Base-by-base conservation (phyloP, 1,140 invertebrate genomes). In the Cepaea nemoralis region DNA sequence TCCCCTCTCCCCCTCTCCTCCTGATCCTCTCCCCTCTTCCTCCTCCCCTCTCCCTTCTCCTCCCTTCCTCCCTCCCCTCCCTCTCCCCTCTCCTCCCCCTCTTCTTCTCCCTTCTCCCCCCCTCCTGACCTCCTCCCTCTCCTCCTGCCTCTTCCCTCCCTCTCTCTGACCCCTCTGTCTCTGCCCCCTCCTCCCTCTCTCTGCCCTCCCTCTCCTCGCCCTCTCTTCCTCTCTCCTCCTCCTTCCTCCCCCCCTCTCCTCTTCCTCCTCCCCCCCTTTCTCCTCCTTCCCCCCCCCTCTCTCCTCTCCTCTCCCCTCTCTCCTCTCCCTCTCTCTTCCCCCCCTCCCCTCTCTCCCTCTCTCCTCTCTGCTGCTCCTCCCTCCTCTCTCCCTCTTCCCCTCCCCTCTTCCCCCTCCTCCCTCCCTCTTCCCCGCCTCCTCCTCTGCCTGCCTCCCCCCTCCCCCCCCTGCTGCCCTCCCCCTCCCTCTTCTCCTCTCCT, bases 261-360 rank as follows among this genome's bases (percentile, higher is more conserved):
- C 50, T 48, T 35, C 42, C n/a, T 35, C 42, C n/a, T 40, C 35
- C 42, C 22, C 50, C 22, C 27, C 48, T 77, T 33, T 42, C 59
- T 63, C 33, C 27, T 27, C 10, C 33, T 19, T 19, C 63, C 19
- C 42, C 48, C 63, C 19, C 42, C 31, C 37, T 33, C 39, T 19
- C 63, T 33, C 39, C 48, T 50, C 50, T 27, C 48, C 35, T 75
- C 42, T 35, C 35, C 50, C 42, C 48, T 50, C 50, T 27, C 40
- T 50, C 50, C 42, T 35, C 19, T 48, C 42, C 48, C 35, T 75
- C 42, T 35, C 35, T 75, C 73, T 35, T 50, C 50, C 42, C 48
- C 35, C 50, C 42, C 40, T 50, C 50, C n/a, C 31, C 22, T 27
- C 42, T 35, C 35, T 48, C 42, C 48, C n/a, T 63, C 16, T 27